Percentiles rank a stretch among this genome's conserved stretches.
Conservation (phyloP, 2,888 invertebrate species). For the Epistrophella euchroma region DNA sequence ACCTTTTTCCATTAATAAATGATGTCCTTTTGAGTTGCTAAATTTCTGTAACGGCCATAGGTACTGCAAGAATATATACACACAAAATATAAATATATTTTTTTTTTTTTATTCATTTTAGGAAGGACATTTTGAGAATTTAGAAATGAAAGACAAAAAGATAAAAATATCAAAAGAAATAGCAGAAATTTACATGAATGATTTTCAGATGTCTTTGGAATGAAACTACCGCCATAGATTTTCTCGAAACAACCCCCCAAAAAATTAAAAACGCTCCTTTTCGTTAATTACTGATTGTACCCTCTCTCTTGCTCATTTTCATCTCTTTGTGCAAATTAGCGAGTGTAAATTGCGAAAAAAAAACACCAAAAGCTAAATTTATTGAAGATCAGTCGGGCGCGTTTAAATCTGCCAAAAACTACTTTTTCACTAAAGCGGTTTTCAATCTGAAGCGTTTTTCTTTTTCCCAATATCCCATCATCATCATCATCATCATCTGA, state of each 20-base stretch:
- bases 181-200: conserved; percentile 62
- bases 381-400: conserved; percentile 39
- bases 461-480: conserved; percentile 20
- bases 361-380: conserved; percentile 33
- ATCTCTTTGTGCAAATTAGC: conserved; percentile 62
- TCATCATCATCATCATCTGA: not conserved
- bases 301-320: conserved; percentile 54
- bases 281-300: conserved; percentile 68
- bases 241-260: not conserved
- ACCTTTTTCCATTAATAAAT: conserved; percentile 85
- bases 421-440: conserved; percentile 73
- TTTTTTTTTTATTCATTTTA: not conserved
- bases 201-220: conserved; percentile 20
- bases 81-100: conserved; percentile 24
- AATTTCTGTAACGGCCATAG: conserved; percentile 93
- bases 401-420: conserved; percentile 59
- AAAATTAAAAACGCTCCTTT: conserved; percentile 17
- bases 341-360: conserved; percentile 46
- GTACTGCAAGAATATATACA: conserved; percentile 85
- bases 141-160: conserved; percentile 16
- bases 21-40: conserved; percentile 89
- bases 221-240: not conserved
- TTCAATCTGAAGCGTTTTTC: conserved; percentile 53
- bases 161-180: conserved; percentile 41
- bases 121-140: not conserved